Evolutionary conservation across 2,888 invertebrate genomes (phyloP), one percentile per base, ranked within the genome.

Genomic region (Habroteleia sp.): DNA sequence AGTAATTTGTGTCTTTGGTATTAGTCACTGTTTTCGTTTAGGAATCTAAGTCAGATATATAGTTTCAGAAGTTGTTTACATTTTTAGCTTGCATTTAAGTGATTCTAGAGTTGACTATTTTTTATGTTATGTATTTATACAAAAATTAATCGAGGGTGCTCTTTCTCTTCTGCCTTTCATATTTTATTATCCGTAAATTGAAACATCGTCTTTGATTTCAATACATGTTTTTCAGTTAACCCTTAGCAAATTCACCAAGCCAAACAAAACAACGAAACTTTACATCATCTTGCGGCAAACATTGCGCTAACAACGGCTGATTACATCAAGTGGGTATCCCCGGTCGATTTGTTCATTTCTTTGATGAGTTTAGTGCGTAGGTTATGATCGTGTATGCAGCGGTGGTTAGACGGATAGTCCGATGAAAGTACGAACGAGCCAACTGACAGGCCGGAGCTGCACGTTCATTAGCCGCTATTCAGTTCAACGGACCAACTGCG

Each of bases 401-500:
- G 81, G 77, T 78, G 80, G 82, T 81, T 80, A 80, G 77, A 76
- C 71, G 78, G 77, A 81, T 76, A 74, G 77, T 71, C 63, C 72
- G 77, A 73, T 62, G 74, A 72, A 69, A 75, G 76, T 63, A 79
- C 71, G 60, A 72, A 71, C 46, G 72, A 74, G 80, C 71, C 79
- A 81, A 84, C 83, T 82, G 84, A 85, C 84, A 83, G 84, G 77
- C 81, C 81, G 80, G 80, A 83, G 83, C 84, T 80, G 81, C 80
- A 80, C 84, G 86, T 87, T 87, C 87, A 87, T 87, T 87, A 87
- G 87, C 87, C 81, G 82, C 86, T 86, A 86, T 86, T 85, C 86
- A 86, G 84, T 87, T 85, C 82, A 84, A 82, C 85, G 83, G 82
- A 84, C 84, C 85, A 84, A 85, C 83, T 81, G 84, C 80, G 84